Conservation (phyloP, 1,140 invertebrate species). For the Lanistes nyassanus region DNA sequence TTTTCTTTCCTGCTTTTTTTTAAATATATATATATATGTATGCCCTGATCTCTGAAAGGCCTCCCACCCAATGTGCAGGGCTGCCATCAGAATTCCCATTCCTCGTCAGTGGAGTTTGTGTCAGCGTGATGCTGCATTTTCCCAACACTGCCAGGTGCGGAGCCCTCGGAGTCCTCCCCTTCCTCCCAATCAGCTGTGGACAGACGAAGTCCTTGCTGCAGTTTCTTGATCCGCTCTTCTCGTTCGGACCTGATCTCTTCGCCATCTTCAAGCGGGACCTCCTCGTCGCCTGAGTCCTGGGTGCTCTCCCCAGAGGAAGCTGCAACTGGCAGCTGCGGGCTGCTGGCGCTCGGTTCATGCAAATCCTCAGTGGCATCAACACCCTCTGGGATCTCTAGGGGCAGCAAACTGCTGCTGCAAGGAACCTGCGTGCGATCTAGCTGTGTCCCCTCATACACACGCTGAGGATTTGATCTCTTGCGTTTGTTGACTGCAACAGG, state of each 20-base stretch:
- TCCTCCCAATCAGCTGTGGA: slow-evolving; percentile 12
- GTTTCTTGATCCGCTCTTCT: slow-evolving; percentile 12
- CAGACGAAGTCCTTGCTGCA: slow-evolving; percentile 14
- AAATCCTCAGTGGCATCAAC: not conserved
- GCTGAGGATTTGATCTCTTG: slow-evolving; percentile 94
- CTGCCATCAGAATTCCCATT: slow-evolving; percentile 11
- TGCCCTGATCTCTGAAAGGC: too few species aligned
- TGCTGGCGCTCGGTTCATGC: slow-evolving; percentile 15
- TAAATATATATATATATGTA: too few species aligned
- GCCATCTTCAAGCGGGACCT: not conserved
- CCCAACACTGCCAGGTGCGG: not conserved
- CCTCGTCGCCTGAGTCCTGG: not conserved
- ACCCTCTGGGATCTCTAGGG: not conserved
- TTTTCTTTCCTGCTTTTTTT: too few species aligned
- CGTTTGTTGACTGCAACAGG: slow-evolving; percentile 70
- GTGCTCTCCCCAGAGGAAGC: not conserved
- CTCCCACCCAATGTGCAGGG: too few species aligned
- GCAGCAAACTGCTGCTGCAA: not conserved
- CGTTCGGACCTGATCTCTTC: slow-evolving; percentile 5
- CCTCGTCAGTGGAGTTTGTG: not conserved
- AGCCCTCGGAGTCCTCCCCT: not conserved
- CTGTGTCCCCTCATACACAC: slow-evolving; percentile 95
- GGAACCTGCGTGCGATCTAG: slow-evolving; percentile 67
- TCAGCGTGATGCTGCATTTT: slow-evolving; percentile 2
- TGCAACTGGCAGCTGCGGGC: not conserved